phyloP scores from a whole-genome alignment of 2,888 invertebrate genomes.

The Kuschelorhynchus macadamiae region DNA sequence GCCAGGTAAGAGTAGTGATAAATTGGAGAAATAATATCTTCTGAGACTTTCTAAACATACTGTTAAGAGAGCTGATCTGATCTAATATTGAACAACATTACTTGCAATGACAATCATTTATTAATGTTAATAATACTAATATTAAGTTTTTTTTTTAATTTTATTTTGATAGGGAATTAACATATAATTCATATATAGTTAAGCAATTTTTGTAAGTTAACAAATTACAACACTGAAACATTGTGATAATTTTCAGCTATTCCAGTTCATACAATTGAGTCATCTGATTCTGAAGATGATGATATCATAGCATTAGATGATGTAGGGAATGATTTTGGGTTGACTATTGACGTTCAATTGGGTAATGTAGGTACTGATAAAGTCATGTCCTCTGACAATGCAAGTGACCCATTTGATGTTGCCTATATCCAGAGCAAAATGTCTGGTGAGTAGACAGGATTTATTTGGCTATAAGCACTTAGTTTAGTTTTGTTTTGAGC shows the following conservation, averaged over 20 bases:
- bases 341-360: no score
- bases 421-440: slow-evolving; percentile 76
- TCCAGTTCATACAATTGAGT: slow-evolving; percentile 33
- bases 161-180: no score
- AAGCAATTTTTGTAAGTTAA: no score
- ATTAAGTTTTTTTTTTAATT: no score
- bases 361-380: no score
- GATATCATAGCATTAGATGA: slow-evolving; percentile 44
- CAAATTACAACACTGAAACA: no score
- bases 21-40: background rate
- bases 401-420: slow-evolving; percentile 41
- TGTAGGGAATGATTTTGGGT: slow-evolving; percentile 47
- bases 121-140: no score
- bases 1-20: slow-evolving; percentile 20
- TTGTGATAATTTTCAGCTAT: slow-evolving; percentile 12
- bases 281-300: slow-evolving; percentile 46
- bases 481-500: slow-evolving; percentile 25
- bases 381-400: no score
- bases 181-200: no score
- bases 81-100: no score
- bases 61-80: no score
- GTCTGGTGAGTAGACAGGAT: slow-evolving; percentile 71
- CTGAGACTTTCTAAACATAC: slow-evolving; percentile 19
- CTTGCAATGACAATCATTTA: no score
- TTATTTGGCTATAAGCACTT: slow-evolving; percentile 1